Evolutionary conservation across 2,888 invertebrate genomes (phyloP).

Genomic region (Norana najaformis): DNA sequence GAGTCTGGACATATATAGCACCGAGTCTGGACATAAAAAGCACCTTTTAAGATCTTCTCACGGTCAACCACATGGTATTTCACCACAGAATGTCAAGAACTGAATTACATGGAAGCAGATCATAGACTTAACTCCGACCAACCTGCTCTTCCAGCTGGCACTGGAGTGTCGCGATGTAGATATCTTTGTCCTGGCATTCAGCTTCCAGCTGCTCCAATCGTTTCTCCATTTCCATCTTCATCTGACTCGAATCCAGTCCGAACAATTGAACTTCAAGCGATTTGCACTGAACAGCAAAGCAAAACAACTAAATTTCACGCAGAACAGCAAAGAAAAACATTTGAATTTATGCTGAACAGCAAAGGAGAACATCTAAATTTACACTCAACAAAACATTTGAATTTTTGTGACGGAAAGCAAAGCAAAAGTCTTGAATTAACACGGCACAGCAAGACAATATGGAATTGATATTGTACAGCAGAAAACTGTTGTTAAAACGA

Average conservation of each 20-base stretch:
- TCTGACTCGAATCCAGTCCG: not conserved
- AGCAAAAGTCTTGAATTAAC: too few relatives aligned
- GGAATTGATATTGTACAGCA: too few relatives aligned
- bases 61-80: not conserved
- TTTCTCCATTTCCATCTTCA: constrained; percentile 1
- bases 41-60: too few relatives aligned
- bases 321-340: not conserved
- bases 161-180: constrained; percentile 74
- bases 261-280: not conserved
- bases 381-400: not conserved
- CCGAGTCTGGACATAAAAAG: too few relatives aligned
- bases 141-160: constrained; percentile 86
- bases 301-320: not conserved
- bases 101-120: not conserved
- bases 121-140: not conserved
- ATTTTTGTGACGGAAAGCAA: not conserved
- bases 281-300: not conserved
- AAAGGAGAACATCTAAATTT: not conserved
- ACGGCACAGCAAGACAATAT: too few relatives aligned
- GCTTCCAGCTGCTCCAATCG: constrained; percentile 49
- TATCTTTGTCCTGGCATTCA: constrained; percentile 64
- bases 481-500: too few relatives aligned
- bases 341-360: too few relatives aligned
- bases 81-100: not conserved
- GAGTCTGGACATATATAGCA: too few relatives aligned